Conservation (phyloP, 1,140 invertebrate species). For the Pachyrhynchus sulphureomaculatus region DNA sequence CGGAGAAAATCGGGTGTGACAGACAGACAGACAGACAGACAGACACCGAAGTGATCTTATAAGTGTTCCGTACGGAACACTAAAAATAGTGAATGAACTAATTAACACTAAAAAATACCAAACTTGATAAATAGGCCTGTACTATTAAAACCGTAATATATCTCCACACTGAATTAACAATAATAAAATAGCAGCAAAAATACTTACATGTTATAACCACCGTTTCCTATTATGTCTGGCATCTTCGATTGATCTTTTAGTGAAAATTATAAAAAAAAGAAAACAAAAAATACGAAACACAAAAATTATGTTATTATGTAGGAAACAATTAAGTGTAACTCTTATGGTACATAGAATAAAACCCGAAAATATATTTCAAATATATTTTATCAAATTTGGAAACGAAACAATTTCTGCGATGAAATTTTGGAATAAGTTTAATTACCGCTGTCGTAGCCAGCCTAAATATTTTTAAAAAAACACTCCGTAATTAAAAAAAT, state of each 20-base stretch:
- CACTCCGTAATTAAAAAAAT: slow-evolving; percentile 18
- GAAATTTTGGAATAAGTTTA: slow-evolving; percentile 35
- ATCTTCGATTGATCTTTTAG: slow-evolving; percentile 35
- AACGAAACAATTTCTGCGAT: slow-evolving; percentile 38
- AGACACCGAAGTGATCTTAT: too few species aligned
- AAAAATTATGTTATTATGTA: neutral
- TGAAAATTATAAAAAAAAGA: slow-evolving; percentile 8
- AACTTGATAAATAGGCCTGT: too few species aligned
- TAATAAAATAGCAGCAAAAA: too few species aligned
- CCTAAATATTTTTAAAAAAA: slow-evolving; percentile 29
- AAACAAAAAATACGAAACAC: slow-evolving; percentile 4
- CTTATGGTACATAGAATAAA: slow-evolving; percentile 50
- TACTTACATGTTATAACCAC: neutral
- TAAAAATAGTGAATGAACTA: too few species aligned
- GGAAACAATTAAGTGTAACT: slow-evolving; percentile 44
- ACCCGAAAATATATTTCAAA: slow-evolving; percentile 47
- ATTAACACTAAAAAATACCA: too few species aligned
- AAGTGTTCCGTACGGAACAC: too few species aligned
- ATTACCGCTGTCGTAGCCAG: slow-evolving; percentile 17
- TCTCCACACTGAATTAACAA: too few species aligned
- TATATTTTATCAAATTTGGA: slow-evolving; percentile 44
- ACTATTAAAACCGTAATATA: too few species aligned
- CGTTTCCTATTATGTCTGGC: slow-evolving; percentile 41
- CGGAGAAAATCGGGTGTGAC: too few species aligned
- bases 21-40: too few species aligned